A percentile compares a stretch with the other conserved stretches of the same genome.
phyloP scores from a whole-genome alignment of 2,113 vertebrate species.

The Pseudopodoces humilis region DNA sequence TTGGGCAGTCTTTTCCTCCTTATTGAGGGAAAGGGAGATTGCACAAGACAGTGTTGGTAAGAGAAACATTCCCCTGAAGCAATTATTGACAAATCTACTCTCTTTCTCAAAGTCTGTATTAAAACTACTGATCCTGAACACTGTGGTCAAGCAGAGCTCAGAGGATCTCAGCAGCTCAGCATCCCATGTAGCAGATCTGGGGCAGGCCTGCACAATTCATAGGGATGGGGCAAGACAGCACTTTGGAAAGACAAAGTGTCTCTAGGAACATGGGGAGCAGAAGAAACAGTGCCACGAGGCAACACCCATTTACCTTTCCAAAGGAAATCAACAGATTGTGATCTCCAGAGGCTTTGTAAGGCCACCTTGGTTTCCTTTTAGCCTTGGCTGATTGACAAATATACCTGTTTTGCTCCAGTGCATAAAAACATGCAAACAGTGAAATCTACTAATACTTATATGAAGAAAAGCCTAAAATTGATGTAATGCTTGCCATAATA shows the following conservation, averaged over 20 bases:
- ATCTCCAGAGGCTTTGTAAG: neutral
- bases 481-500: neutral
- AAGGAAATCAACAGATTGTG: neutral
- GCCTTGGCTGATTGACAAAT: neutral
- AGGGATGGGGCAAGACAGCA: neutral
- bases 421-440: neutral
- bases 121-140: neutral
- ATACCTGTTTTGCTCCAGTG: neutral
- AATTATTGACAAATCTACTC: neutral
- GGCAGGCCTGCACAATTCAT: neutral
- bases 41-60: neutral
- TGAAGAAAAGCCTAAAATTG: neutral
- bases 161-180: neutral
- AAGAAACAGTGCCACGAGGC: neutral
- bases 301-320: neutral
- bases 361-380: neutral
- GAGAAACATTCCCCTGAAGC: neutral
- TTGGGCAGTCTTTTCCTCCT: neutral
- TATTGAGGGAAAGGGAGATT: neutral
- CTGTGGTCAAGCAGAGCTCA: neutral
- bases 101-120: neutral
- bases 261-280: neutral
- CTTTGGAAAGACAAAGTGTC: neutral
- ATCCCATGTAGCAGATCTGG: rapidly evolving
- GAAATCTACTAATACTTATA: neutral